These are phyloP conservation scores for Macrotus californicus DNA, from an alignment of 2,113 vertebrate genomes.

Conservation along the genomic window DNA sequence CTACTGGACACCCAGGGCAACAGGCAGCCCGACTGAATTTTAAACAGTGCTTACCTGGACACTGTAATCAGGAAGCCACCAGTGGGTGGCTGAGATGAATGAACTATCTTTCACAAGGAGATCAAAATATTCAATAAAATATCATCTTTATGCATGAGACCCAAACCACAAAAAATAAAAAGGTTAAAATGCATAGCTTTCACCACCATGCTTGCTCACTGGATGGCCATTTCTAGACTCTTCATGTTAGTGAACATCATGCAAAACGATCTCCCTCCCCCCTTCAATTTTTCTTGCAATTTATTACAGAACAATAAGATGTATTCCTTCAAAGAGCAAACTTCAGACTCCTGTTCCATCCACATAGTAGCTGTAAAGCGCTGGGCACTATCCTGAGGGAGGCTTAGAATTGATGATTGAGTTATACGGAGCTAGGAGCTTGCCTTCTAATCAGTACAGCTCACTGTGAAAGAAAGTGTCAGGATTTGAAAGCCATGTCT, in stretches of 20 bases:
- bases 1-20: conserved; percentile 77
- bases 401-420: neutral
- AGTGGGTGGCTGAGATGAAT: conserved; percentile 73
- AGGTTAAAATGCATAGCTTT: conserved; percentile 69
- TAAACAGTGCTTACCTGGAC: conserved; percentile 75
- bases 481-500: neutral
- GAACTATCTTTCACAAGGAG: conserved; percentile 69
- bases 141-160: conserved; percentile 74
- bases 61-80: conserved; percentile 76
- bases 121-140: conserved; percentile 71
- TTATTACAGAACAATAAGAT: conserved; percentile 33
- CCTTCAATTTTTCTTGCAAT: conserved; percentile 47
- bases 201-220: conserved; percentile 58
- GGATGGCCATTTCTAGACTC: conserved; percentile 64
- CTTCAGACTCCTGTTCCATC: neutral
- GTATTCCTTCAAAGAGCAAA: conserved; percentile 16
- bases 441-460: neutral
- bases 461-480: neutral
- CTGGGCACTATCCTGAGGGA: neutral
- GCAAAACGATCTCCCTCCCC: conserved; percentile 27
- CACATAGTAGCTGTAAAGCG: neutral
- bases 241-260: neutral
- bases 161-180: neutral
- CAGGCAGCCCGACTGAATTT: conserved; percentile 77
- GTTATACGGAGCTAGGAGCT: neutral